These are phyloP conservation scores for Gadus chalcogrammus DNA, from an alignment of 2,113 vertebrate genomes.

Conservation along the genomic window DNA sequence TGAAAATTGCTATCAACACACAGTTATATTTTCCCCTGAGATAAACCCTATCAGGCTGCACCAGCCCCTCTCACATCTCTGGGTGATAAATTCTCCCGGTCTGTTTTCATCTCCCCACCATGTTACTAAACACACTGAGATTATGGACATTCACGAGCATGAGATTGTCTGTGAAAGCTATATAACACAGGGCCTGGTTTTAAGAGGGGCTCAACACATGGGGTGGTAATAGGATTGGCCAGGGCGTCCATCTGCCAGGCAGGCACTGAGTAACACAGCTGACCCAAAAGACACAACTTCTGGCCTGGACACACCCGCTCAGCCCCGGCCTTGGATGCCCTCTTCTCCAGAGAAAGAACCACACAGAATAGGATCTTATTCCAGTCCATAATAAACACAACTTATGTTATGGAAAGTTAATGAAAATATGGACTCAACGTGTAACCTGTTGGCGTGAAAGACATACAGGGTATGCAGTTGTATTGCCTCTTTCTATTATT, in stretches of 20 bases:
- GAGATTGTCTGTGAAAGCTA: slow-evolving; percentile 52
- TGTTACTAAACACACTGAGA: slow-evolving; percentile 53
- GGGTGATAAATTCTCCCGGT: slow-evolving; percentile 5
- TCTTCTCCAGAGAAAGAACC: slow-evolving; percentile 25
- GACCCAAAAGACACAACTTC: slow-evolving; percentile 43
- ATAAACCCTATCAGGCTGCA: slow-evolving; percentile 7
- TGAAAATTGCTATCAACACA: neutral
- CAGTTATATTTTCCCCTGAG: neutral
- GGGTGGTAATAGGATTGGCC: slow-evolving; percentile 81
- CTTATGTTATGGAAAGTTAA: too few relatives aligned
- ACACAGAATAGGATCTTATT: too few relatives aligned
- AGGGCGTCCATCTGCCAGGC: slow-evolving; percentile 63
- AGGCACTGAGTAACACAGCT: slow-evolving; percentile 43
- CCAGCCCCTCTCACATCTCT: slow-evolving; percentile 14
- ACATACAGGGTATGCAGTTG: neutral
- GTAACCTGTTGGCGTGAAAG: neutral
- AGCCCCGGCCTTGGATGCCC: slow-evolving; percentile 39
- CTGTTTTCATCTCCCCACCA: slow-evolving; percentile 13
- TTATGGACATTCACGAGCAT: slow-evolving; percentile 41
- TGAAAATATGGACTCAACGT: too few relatives aligned
- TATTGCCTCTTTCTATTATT: neutral
- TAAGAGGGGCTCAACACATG: slow-evolving; percentile 77
- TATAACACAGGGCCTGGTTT: slow-evolving; percentile 64
- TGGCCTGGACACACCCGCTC: slow-evolving; percentile 49
- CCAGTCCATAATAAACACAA: too few relatives aligned